phyloP scores from a whole-genome alignment of 2,888 invertebrate species.

The Lepidochrysops patricia region DNA sequence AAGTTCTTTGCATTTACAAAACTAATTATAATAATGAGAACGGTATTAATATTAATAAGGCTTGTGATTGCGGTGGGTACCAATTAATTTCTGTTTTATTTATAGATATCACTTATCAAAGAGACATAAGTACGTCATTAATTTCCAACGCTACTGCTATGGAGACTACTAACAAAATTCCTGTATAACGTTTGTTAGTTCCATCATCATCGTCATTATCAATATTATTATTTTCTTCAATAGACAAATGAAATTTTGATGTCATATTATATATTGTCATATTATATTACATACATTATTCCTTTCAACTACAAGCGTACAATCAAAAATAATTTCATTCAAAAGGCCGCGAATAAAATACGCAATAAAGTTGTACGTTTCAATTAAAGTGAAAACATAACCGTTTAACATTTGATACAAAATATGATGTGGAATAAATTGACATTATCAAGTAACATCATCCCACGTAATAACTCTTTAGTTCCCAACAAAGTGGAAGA shows the following conservation, averaged over 20 bases:
- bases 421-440: slow-evolving; percentile 3
- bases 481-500: slow-evolving; percentile 2
- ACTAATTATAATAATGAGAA: background rate
- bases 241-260: too few relatives aligned
- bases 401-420: background rate
- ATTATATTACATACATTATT: too few relatives aligned
- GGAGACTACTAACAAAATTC: background rate
- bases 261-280: too few relatives aligned
- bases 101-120: background rate
- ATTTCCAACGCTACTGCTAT: background rate
- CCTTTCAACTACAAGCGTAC: too few relatives aligned
- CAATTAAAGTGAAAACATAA: background rate
- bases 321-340: background rate
- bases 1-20: background rate
- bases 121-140: background rate
- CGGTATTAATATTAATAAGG: background rate
- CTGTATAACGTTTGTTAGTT: background rate
- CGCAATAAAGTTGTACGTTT: background rate
- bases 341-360: background rate
- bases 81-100: background rate
- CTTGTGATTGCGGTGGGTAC: background rate
- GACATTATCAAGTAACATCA: background rate
- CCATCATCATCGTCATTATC: background rate
- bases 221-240: too few relatives aligned
- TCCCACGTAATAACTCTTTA: background rate